Percentiles rank a stretch among this genome's conserved stretches.
These are phyloP conservation scores for Ooceraea biroi DNA, from an alignment of 1,140 invertebrate genomes.

Conservation along the genomic window DNA sequence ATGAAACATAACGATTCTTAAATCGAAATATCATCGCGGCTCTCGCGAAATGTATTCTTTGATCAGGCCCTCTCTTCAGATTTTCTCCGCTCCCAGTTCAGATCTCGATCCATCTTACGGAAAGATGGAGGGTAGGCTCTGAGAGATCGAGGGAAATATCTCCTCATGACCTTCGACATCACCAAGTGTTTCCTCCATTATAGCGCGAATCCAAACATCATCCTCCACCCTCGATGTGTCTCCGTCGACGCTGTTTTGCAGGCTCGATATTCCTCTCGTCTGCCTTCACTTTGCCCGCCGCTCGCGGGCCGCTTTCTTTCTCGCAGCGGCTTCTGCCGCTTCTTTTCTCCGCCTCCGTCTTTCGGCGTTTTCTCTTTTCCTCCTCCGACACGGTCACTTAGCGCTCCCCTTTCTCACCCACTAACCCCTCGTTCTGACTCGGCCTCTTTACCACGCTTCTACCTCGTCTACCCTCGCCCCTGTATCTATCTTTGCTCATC, in stretches of 20 bases:
- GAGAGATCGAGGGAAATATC: constrained; percentile 25
- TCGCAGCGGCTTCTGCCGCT: not conserved
- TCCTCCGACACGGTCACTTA: constrained; percentile 27
- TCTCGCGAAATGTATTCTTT: constrained; percentile 6
- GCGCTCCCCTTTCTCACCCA: constrained; percentile 15
- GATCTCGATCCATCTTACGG: constrained; percentile 10
- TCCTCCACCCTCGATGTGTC: constrained; percentile 12
- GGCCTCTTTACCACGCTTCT: constrained; percentile 33
- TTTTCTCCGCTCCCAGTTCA: too few species aligned
- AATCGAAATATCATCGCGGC: not conserved
- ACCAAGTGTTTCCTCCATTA: constrained; percentile 30
- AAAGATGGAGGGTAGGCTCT: constrained; percentile 21
- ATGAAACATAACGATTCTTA: not conserved
- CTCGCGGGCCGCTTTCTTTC: not conserved
- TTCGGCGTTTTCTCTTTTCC: not conserved
- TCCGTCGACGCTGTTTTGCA: not conserved
- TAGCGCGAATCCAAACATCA: constrained; percentile 46
- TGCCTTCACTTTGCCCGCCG: not conserved
- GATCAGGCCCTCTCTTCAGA: not conserved
- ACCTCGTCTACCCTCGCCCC: constrained; percentile 16
- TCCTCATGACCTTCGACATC: constrained; percentile 26
- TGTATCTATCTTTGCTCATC: constrained; percentile 71
- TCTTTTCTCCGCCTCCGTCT: not conserved
- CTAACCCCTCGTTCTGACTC: constrained; percentile 5
- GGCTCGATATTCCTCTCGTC: not conserved